Evolutionary conservation across 2,113 vertebrate species (phyloP), one percentile per base, ranked within the genome.

Genomic region (Solea senegalensis): DNA sequence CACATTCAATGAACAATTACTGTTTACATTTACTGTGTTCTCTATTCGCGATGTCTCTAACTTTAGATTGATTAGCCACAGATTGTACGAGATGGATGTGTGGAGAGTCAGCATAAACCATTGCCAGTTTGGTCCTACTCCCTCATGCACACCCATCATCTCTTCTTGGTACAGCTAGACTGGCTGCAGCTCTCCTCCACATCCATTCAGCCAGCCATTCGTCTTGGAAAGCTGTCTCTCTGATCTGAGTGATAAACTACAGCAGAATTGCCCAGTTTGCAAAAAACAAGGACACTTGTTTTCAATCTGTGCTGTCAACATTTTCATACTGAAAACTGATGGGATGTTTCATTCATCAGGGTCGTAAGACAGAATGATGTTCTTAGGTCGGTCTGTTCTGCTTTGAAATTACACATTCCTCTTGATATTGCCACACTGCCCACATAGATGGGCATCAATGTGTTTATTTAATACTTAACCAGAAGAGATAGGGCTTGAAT

Each of bases 61-160:
- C 85, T 91, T 93, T 87, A 94, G 94, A 94, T 94, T 93, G 94
- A 94, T 94, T 94, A 93, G 92, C 79, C 64, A 67, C 87, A 90
- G 90, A 94, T 94, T 93, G 93, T 74, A 63, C 79, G 78, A 75
- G 94, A 94, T 91, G 89, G 93, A 93, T 94, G 90, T 90, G 90
- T 86, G 80, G 86, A 88, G 92, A 90, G 91, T 94, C 93, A 94
- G 94, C 93, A 94, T 92, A 94, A 94, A 93, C 80, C 85, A 76
- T 83, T 68, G 91, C 81, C 91, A 86, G 90, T 91, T 92, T 87
- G 78, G 85, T 92, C 88, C 83, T 84, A 80, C 88, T 93, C 89
- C 86, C 87, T 86, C 86, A 81, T 86, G 84, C 87, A 86, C 90
- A 88, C 88, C 88, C 91, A 91, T 92, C 91, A 92, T 92, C 84